phyloP scores from a whole-genome alignment of 2,888 invertebrate genomes.

The Saturnia pavonia region DNA sequence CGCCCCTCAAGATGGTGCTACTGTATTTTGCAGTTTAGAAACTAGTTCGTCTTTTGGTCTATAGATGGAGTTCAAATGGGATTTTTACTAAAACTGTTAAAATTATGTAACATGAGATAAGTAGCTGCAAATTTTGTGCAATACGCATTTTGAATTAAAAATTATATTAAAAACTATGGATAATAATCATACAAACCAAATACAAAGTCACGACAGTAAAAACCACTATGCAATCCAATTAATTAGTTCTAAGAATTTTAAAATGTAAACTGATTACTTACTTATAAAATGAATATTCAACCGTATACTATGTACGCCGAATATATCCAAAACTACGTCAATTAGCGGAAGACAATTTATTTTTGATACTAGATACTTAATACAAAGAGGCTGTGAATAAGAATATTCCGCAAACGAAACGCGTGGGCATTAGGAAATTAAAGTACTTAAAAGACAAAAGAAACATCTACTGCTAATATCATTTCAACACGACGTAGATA shows the following conservation, averaged over 20 bases:
- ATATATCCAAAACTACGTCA: not conserved
- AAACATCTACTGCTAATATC: not conserved
- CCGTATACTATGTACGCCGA: not conserved
- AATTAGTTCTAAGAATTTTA: not conserved
- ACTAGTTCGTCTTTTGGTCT: slow-evolving; percentile 68
- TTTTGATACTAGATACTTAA: not conserved
- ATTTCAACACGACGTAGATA: too few species aligned
- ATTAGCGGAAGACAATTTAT: not conserved
- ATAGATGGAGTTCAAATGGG: slow-evolving; percentile 63
- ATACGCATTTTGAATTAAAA: not conserved
- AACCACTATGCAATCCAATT: too few species aligned
- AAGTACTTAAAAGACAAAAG: not conserved
- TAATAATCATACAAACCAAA: not conserved
- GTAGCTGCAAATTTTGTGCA: not conserved
- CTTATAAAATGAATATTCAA: not conserved
- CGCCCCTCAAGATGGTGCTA: slow-evolving; percentile 74
- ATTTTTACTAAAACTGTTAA: not conserved
- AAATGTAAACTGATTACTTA: not conserved
- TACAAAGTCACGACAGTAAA: not conserved
- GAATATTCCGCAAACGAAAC: not conserved
- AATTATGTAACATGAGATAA: not conserved
- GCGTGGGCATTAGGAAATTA: not conserved
- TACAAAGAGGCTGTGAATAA: not conserved
- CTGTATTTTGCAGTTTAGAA: slow-evolving; percentile 66
- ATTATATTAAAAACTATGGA: not conserved